phyloP scores from a whole-genome alignment of 1,140 invertebrate genomes.

The Eupristina koningsbergeri region DNA sequence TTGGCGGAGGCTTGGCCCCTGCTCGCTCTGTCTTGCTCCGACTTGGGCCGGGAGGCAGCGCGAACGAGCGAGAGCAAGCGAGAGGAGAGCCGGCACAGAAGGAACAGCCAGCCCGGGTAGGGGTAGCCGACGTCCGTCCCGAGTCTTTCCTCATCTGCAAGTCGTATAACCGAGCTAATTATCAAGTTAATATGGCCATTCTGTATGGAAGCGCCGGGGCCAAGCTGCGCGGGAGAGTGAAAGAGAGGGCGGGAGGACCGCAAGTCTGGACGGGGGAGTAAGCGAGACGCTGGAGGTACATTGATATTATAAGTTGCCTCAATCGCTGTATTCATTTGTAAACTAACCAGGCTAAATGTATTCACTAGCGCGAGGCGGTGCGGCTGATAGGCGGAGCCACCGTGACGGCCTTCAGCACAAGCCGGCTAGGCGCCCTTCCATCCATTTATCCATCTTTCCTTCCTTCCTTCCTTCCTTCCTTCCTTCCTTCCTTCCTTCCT shows the following conservation, averaged over 20 bases:
- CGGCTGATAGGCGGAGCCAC: slow-evolving; percentile 69
- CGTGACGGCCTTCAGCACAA: slow-evolving; percentile 28
- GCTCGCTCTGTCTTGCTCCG: background rate
- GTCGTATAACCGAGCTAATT: slow-evolving; percentile 91
- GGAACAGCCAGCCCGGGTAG: slow-evolving; percentile 67
- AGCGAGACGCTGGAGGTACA: slow-evolving; percentile 73
- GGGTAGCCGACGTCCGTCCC: slow-evolving; percentile 76
- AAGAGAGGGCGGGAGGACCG: slow-evolving; percentile 55
- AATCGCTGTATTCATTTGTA: slow-evolving; percentile 84
- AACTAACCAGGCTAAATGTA: slow-evolving; percentile 78
- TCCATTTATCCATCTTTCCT: slow-evolving; percentile 67
- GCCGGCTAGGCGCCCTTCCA: slow-evolving; percentile 60
- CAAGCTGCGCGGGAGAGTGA: slow-evolving; percentile 53
- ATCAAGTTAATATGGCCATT: slow-evolving; percentile 90
- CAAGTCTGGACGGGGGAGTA: background rate
- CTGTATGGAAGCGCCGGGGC: slow-evolving; percentile 75
- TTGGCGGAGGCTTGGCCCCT: background rate
- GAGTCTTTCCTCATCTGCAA: slow-evolving; percentile 87
- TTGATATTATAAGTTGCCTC: slow-evolving; percentile 84
- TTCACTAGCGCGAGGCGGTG: slow-evolving; percentile 72
- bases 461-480: slow-evolving; percentile 60
- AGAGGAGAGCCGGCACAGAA: slow-evolving; percentile 11
- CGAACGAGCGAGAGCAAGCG: no score
- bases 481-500: slow-evolving; percentile 56
- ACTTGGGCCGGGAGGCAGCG: background rate